Evolutionary conservation across 2,888 invertebrate species (phyloP), one percentile per base, ranked within the genome.

Genomic region (Drosophila heteroneura): DNA sequence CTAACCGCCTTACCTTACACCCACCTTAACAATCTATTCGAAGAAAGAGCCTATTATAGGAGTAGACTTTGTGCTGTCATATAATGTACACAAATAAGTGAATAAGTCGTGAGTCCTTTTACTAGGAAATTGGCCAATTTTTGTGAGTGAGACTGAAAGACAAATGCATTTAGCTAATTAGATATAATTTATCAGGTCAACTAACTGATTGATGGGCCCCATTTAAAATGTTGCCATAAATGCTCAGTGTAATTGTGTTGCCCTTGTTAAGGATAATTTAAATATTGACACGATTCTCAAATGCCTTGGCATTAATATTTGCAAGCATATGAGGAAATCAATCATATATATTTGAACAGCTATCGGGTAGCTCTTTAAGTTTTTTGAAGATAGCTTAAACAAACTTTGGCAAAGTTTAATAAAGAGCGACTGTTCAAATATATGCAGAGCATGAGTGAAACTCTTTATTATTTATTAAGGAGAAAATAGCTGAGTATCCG

Each of bases 141-240:
- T 60, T 56, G 19, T n/a, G 32, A 37, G 22, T 35, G n/a, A 26
- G 49, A 5, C 41, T n/a, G 30, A 64, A 64, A 41, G 52, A 47
- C 57, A 57, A 68, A 61, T 61, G 65, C 77, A 74, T 82, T 82
- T 70, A 30, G 63, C 68, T 77, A 83, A 82, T 83, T 83, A 77
- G 77, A 57, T 57, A 63, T 26, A 47, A 54, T 61, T 60, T 12
- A 58, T 26, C 59, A 59, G 62, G 49, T 64, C 68, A 37, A 60
- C 51, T 37, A 33, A 58, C 32, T 73, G 64, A 64, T 79, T 79
- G 70, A 70, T 70, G 70, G 52, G 37, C 70, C 22, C 26, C 26
- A 26, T 49, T 64, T 65, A 16, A 59, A 59, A 47, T 22, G 35
- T 33, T 58, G 49, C 28, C 26, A 57, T 19, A 70, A 57, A 41